Conservation (phyloP, 2,113 vertebrate species). For the Corapipo altera region DNA sequence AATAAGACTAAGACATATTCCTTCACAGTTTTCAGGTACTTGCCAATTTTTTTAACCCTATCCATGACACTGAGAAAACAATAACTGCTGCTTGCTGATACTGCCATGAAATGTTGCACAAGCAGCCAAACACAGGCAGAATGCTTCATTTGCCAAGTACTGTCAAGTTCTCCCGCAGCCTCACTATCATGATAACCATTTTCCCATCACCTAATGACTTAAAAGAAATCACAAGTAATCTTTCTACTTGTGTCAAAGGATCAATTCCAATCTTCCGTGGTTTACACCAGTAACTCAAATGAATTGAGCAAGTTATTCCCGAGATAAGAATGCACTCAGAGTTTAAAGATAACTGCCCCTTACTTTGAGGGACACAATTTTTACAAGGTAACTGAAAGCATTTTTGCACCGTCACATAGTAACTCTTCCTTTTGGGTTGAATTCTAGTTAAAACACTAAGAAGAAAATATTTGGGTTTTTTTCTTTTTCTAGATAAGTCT, state of each 20-base stretch:
- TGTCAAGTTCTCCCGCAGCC: not conserved
- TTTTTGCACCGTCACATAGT: not conserved
- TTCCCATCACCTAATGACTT: not conserved
- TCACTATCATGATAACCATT: not conserved
- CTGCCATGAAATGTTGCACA: not conserved
- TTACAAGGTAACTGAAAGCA: not conserved
- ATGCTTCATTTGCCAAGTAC: not conserved
- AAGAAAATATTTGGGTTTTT: not conserved
- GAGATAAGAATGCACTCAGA: not conserved
- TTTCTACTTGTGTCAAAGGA: not conserved
- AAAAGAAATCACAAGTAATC: not conserved
- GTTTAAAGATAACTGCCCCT: not conserved
- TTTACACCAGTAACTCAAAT: not conserved
- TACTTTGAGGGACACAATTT: not conserved
- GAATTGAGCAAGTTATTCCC: not conserved
- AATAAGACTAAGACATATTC: not conserved
- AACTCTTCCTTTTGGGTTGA: not conserved
- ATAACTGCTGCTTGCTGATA: accelerated
- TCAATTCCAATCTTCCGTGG: not conserved
- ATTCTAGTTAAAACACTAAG: not conserved
- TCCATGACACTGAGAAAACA: not conserved
- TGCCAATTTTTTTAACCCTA: not conserved
- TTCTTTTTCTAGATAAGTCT: not conserved
- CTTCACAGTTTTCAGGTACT: not conserved
- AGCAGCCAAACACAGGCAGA: not conserved